Evolutionary conservation across 2,888 invertebrate genomes (phyloP), one percentile per base, ranked within the genome.

Genomic region (Chrysotoxum bicinctum): DNA sequence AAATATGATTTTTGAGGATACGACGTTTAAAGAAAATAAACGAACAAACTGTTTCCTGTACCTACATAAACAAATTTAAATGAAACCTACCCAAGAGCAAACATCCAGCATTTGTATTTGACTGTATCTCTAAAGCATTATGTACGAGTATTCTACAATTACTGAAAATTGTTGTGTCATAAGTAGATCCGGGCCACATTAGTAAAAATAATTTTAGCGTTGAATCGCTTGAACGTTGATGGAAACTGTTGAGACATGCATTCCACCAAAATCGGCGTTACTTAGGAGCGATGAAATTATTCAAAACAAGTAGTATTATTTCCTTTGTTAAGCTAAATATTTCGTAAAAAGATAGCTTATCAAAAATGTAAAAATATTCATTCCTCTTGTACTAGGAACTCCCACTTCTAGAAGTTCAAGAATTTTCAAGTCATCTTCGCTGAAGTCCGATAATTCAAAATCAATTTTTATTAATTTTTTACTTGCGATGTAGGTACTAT

Each of bases 141-240:
- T 14, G 35, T 37, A 48, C 23, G n/a, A n/a, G n/a, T n/a, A n/a
- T n/a, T 21, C 8, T 52, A 14, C 30, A 5, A 7, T 26, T 26
- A 26, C 26, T 26, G 26, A 26, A 26, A 30, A 21, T 26, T 52
- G 40, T 54, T 1, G 16, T 8, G 43, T 43, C 43, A 43, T 69
- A 30, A 37, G 26, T 56, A n/a, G 68, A 68, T 26, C 21, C 21
- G 2, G 69, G 40, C 52, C 26, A 52, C 26, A 26, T 26, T 52
- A 1, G 52, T 26, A 26, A 52, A 52, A 16, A 52, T 52, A 26
- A 52, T 52, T 52, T 52, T 52, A 9, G 52, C 52, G 16, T 52
- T 52, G 9, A n/a, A 26, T 52, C 1, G 26, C 30, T 52, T 52
- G 30, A 7, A 72, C 48, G 8, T 72, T 72, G 10, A 60, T 72